Evolutionary conservation across 2,113 vertebrate genomes (phyloP), one percentile per base, ranked within the genome.

Genomic region (Speoplatyrhinus poulsoni): DNA sequence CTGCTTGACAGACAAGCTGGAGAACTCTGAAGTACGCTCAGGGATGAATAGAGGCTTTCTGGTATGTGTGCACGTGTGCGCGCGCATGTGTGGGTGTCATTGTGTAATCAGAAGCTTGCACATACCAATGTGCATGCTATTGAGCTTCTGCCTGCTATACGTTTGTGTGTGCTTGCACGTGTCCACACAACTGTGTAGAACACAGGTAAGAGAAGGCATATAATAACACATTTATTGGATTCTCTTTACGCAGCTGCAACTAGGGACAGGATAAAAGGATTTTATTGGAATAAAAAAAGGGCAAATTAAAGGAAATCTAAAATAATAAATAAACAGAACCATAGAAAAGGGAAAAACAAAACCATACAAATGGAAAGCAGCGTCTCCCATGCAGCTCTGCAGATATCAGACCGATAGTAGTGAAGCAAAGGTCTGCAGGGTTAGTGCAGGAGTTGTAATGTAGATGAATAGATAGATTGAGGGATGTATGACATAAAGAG

Each of bases 331-430:
- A 72, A 70, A 62, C 9, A 77, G 54, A 65, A 54, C 60, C 53
- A 70, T 66, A 56, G 58, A 70, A 54, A 76, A 76, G 36, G 64
- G 47, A 10, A 12, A 15, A 26, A 72, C 81, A 58, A 83, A 90
- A 82, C 62, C 65, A 41, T 0, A 2, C 68, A 90, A 85, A 84
- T 72, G 75, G 75, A 82, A 78, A 83, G 82, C 67, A 88, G 87
- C 78, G 73, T 83, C 77, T 91, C 66, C 81, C 91, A 89, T 93
- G 93, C 93, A 92, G 90, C 79, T 84, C 81, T 65, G 60, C 60
- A 70, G 62, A 69, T 56, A 73, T 69, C 63, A 69, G 58, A 70
- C 46, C 70, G 67, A 46, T 56, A 65, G 60, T 17, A 47, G 36
- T 41, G 36, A 41, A 41, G 36, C 36, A 41, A 8, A 41, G 36